Percentiles rank a stretch among this genome's conserved stretches.
phyloP scores from a whole-genome alignment of 2,797 vertebrate species.

The Dendrocincla tyrannina region DNA sequence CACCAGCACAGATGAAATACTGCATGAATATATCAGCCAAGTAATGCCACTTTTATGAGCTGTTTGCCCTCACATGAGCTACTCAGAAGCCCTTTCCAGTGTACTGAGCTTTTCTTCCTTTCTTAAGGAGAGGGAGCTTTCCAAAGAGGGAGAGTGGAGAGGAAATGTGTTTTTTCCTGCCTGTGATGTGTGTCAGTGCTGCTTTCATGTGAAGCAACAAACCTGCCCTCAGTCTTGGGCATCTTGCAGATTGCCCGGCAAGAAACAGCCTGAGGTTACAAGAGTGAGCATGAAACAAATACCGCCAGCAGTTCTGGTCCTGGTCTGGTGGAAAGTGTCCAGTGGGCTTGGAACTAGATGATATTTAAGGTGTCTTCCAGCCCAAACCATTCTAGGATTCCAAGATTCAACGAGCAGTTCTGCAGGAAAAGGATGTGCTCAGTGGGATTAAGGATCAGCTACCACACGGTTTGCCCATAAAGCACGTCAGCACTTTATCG shows the following conservation, averaged over 20 bases:
- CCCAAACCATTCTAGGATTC: not conserved
- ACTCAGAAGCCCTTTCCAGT: not conserved
- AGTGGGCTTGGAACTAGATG: not conserved
- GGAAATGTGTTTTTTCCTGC: not conserved
- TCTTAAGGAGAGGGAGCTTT: not conserved
- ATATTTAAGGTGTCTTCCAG: not conserved
- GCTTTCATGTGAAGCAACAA: not conserved
- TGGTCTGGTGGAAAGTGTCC: not conserved
- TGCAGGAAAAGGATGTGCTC: not conserved
- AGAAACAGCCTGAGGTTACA: not conserved
- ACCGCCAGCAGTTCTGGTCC: not conserved
- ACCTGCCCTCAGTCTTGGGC: rapidly evolving
- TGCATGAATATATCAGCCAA: conserved; percentile 1
- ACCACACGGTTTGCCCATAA: not conserved
- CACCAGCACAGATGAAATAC: conserved; percentile 11
- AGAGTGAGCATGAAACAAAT: not conserved
- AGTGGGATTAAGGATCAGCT: not conserved
- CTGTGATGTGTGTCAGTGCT: not conserved
- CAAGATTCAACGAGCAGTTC: not conserved
- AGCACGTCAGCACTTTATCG: not conserved
- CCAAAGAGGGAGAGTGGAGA: not conserved
- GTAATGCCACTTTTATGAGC: not conserved
- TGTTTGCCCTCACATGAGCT: not conserved
- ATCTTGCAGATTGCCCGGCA: not conserved
- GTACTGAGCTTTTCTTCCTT: not conserved